Percentiles rank a stretch among this genome's conserved stretches.
These are phyloP conservation scores for Gobionotothen gibberifrons DNA, from an alignment of 2,797 vertebrate species.

Conservation along the genomic window DNA sequence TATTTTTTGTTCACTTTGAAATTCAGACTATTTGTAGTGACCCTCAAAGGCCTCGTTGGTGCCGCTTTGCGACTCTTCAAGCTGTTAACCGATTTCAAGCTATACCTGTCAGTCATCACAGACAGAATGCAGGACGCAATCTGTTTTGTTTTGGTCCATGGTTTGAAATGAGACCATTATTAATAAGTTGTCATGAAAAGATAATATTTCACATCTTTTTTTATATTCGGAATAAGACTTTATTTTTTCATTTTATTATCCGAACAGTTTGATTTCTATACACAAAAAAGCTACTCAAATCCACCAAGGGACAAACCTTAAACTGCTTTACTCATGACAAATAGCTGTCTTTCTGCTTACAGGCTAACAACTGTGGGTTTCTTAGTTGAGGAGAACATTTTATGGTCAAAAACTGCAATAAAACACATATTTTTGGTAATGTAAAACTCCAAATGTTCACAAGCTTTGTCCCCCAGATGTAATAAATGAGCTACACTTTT, in stretches of 20 bases:
- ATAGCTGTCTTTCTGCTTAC: background rate
- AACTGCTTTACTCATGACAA: background rate
- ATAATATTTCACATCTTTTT: background rate
- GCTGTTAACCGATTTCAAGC: constrained; percentile 19
- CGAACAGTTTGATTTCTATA: background rate
- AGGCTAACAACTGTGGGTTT: background rate
- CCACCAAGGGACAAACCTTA: constrained; percentile 1
- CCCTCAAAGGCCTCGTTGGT: constrained; percentile 60
- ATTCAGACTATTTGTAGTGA: constrained; percentile 58
- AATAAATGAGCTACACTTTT: constrained; percentile 34
- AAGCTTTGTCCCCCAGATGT: constrained; percentile 21
- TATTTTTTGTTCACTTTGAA: constrained; percentile 67
- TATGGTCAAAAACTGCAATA: constrained; percentile 6
- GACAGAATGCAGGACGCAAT: background rate
- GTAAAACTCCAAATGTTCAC: constrained; percentile 29
- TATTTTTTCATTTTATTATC: constrained; percentile 4
- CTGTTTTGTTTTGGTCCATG: background rate
- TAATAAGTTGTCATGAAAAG: background rate
- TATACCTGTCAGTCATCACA: constrained; percentile 33
- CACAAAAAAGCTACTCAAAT: background rate
- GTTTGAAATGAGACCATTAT: constrained; percentile 2
- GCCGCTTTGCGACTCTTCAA: constrained; percentile 22
- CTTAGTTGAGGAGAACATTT: constrained; percentile 17
- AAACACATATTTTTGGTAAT: constrained; percentile 18
- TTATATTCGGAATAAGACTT: background rate